Percentiles rank a stretch among this genome's conserved stretches.
phyloP scores from a whole-genome alignment of 2,113 vertebrate species.

The Gobius niger region DNA sequence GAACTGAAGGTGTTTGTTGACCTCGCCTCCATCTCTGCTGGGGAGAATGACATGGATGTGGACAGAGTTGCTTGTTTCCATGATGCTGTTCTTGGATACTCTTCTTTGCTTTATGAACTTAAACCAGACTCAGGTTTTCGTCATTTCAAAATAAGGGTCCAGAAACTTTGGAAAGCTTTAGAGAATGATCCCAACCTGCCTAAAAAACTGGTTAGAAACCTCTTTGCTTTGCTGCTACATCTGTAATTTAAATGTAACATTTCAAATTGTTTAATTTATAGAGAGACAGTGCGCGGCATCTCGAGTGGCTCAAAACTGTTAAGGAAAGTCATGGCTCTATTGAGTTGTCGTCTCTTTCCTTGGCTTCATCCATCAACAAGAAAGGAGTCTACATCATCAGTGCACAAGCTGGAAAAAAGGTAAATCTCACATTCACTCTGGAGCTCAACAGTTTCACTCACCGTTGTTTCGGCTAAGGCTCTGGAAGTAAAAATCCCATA shows the following conservation, averaged over 20 bases:
- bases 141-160: slow-evolving; percentile 75
- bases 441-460: too few species aligned
- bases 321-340: slow-evolving; percentile 96
- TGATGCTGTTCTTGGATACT: slow-evolving; percentile 88
- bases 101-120: slow-evolving; percentile 86
- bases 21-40: slow-evolving; percentile 95
- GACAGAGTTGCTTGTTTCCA: slow-evolving; percentile 95
- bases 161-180: slow-evolving; percentile 90
- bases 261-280: slow-evolving; percentile 54
- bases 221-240: neutral
- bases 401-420: slow-evolving; percentile 72
- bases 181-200: slow-evolving; percentile 85
- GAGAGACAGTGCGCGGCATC: slow-evolving; percentile 86
- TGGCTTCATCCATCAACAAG: slow-evolving; percentile 90
- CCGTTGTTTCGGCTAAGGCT: too few species aligned
- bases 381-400: slow-evolving; percentile 85
- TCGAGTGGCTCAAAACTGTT: slow-evolving; percentile 93
- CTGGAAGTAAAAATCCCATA: too few species aligned
- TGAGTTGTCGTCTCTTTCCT: slow-evolving; percentile 88
- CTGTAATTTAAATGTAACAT: neutral
- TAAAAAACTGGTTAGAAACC: slow-evolving; percentile 82
- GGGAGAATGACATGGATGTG: slow-evolving; percentile 95
- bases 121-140: slow-evolving; percentile 72
- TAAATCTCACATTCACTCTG: slow-evolving; percentile 32
- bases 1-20: slow-evolving; percentile 97